These are phyloP conservation scores for Campoplex nolae DNA, from an alignment of 2,888 invertebrate genomes.

Conservation along the genomic window DNA sequence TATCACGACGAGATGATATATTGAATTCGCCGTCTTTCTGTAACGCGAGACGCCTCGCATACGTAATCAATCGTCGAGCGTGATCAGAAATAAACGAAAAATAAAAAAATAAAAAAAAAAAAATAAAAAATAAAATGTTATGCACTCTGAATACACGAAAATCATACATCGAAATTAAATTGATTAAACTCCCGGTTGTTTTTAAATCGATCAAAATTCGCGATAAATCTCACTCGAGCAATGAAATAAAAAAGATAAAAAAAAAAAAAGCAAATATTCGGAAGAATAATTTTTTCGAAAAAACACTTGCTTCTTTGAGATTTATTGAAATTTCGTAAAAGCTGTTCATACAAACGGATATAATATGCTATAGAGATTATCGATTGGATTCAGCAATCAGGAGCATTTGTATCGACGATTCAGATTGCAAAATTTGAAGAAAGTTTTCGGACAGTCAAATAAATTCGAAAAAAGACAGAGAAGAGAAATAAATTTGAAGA, in stretches of 20 bases:
- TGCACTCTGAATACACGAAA: not conserved
- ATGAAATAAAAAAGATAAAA: not conserved
- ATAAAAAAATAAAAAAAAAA: not conserved
- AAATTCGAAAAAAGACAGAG: too few species aligned
- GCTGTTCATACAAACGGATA: not conserved
- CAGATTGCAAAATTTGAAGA: not conserved
- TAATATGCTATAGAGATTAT: not conserved
- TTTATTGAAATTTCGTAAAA: not conserved
- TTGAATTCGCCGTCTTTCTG: not conserved
- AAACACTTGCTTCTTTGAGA: not conserved
- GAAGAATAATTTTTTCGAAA: not conserved
- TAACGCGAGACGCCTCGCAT: slow-evolving; percentile 32
- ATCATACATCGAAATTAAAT: not conserved
- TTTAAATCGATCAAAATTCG: not conserved
- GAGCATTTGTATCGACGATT: not conserved
- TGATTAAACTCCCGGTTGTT: not conserved
- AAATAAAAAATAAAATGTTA: not conserved
- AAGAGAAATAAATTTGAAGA: too few species aligned
- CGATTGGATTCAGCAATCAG: not conserved
- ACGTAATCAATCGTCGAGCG: slow-evolving; percentile 32
- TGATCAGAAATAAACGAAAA: not conserved
- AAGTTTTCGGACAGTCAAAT: not conserved
- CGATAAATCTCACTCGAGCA: not conserved
- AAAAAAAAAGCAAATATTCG: too few species aligned
- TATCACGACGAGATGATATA: not conserved